Evolutionary conservation across 2,797 vertebrate genomes (phyloP), one percentile per base, ranked within the genome.

Genomic region (Lacerta viridis): DNA sequence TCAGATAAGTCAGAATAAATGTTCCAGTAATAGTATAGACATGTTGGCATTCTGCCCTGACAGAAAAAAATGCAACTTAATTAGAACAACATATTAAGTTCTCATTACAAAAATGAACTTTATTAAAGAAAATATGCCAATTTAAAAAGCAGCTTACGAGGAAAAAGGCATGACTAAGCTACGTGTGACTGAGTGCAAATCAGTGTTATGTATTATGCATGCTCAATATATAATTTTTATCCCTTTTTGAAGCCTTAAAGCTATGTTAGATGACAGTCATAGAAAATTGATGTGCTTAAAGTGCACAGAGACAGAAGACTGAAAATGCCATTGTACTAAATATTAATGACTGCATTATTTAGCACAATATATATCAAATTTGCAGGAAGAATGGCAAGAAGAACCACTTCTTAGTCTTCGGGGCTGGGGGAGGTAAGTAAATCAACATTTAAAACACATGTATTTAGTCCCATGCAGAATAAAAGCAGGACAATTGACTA

Each of bases 221-320:
- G 33, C 17, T 78, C 43, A 83, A 83, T 82, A 81, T 86, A 86
- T 20, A 84, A 27, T 72, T 84, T 80, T 82, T 71, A 46, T 66
- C 23, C 18, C 59, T 72, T 64, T 43, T 79, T 72, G 39, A 79
- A 88, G 75, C 29, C 33, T n/a, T 69, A 61, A 55, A 71, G 36
- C 79, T 76, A 66, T 36, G 43, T 82, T 77, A 78, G 64, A 77
- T 89, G 43, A 83, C 13, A 78, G 36, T 86, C 64, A 86, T 46
- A 39, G 77, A 85, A 89, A 89, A 88, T 6, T 43, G 66, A 5
- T 84, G 77, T 80, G 66, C 55, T 66, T 89, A 80, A 85, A 80
- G 66, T 89, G 77, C 68, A 64, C 33, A 41, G 55, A 88, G 69
- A 66, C 27, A 75, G 79, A 7, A 80, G 55, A 80, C 15, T 50